Conservation (phyloP, 2,797 vertebrate genomes). For the Australoheros facetus region DNA sequence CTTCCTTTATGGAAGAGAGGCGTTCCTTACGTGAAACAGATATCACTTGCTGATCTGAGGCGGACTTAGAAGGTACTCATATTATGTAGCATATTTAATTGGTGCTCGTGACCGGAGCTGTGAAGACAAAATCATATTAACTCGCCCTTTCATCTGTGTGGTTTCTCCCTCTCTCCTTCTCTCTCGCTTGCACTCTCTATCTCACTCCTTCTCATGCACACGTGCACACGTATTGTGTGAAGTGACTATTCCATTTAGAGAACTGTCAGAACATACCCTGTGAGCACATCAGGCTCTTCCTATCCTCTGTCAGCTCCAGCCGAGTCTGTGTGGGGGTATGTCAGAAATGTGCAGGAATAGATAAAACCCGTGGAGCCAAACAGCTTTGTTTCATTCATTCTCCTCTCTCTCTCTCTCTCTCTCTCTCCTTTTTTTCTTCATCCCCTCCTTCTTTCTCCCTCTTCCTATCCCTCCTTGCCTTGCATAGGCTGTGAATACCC, state of each 20-base stretch:
- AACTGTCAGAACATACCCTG: constrained; percentile 80
- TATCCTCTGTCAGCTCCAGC: constrained; percentile 78
- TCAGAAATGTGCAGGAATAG: constrained; percentile 81
- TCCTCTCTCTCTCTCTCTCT: constrained; percentile 38
- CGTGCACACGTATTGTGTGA: constrained; percentile 67
- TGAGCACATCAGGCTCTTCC: constrained; percentile 78
- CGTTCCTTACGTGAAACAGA: constrained; percentile 50
- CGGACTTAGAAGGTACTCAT: constrained; percentile 58
- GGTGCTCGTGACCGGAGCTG: constrained; percentile 55
- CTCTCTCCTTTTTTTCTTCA: constrained; percentile 13
- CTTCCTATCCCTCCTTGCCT: constrained; percentile 63
- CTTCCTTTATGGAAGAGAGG: not conserved
- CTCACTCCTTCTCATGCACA: constrained; percentile 56
- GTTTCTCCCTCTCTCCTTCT: constrained; percentile 37
- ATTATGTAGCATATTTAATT: constrained; percentile 66
- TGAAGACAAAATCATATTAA: constrained; percentile 76
- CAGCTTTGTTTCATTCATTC: constrained; percentile 83
- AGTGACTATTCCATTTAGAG: constrained; percentile 80
- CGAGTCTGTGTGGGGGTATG: constrained; percentile 78
- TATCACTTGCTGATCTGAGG: constrained; percentile 57
- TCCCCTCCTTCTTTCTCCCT: constrained; percentile 37
- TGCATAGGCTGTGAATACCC: constrained; percentile 91
- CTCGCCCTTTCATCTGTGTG: constrained; percentile 67
- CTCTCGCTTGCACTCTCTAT: constrained; percentile 12
- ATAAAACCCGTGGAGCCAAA: constrained; percentile 81